Conservation (phyloP, 2,113 vertebrate genomes). For the Porphyrio hochstetteri region DNA sequence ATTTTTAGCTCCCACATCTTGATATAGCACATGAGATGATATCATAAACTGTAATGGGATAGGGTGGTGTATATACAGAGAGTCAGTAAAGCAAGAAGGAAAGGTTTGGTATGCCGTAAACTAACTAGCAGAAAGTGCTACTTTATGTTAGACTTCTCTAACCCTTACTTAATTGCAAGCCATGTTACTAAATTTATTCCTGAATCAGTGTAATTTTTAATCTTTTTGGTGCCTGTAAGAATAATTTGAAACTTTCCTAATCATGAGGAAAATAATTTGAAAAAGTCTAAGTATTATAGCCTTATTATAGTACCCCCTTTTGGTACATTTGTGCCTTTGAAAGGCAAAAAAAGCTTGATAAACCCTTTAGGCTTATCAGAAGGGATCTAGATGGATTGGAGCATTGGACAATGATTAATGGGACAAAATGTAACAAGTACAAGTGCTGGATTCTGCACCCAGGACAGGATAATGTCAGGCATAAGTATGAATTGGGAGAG, state of each 20-base stretch:
- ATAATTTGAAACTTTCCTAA: not conserved
- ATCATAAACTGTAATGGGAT: not conserved
- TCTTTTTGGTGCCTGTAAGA: not conserved
- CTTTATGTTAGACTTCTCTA: not conserved
- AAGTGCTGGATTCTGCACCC: not conserved
- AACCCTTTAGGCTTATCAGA: not conserved
- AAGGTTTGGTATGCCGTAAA: not conserved
- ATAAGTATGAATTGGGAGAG: not conserved
- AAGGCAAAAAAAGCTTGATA: not conserved
- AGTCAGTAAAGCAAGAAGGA: not conserved
- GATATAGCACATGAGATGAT: not conserved
- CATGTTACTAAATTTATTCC: not conserved
- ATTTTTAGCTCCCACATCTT: not conserved
- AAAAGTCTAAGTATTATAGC: not conserved
- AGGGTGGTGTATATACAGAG: not conserved
- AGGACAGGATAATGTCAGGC: not conserved
- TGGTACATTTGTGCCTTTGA: not conserved
- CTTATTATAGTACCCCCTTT: not conserved
- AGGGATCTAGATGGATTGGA: not conserved
- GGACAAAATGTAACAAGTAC: not conserved
- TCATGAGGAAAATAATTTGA: not conserved
- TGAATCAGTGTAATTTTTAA: not conserved
- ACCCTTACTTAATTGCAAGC: not conserved
- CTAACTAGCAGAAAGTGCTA: not conserved
- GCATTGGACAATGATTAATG: not conserved